Evolutionary conservation across 2,113 vertebrate genomes (phyloP).

Genomic region (Pterocles burchelli): DNA sequence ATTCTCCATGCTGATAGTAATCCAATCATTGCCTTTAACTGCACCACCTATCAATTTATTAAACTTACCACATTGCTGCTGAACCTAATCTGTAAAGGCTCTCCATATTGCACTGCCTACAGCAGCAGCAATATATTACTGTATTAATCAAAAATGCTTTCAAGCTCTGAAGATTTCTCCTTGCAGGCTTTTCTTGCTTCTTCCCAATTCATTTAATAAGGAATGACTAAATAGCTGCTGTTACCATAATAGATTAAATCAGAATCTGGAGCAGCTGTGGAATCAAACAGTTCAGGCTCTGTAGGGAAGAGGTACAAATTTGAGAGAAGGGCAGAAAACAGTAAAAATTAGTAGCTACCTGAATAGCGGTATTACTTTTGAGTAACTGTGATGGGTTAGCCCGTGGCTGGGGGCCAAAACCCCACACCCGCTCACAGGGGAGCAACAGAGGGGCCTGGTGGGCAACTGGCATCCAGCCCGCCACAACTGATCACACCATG

Average conservation of each 20-base stretch:
- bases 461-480: no score
- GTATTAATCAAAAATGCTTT: conserved; percentile 82
- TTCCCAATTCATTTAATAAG: conserved; percentile 84
- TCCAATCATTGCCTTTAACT: neutral
- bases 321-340: neutral
- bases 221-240: conserved; percentile 83
- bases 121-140: conserved; percentile 76
- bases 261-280: conserved; percentile 57
- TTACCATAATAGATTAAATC: conserved; percentile 79
- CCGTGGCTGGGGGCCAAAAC: no score
- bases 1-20: neutral
- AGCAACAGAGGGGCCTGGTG: no score
- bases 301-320: neutral
- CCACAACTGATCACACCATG: neutral
- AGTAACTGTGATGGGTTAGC: neutral
- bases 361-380: neutral
- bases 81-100: conserved; percentile 88
- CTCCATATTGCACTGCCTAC: conserved; percentile 64
- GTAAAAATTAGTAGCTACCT: neutral
- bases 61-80: conserved; percentile 88
- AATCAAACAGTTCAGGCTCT: conserved; percentile 79
- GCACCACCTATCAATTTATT: neutral
- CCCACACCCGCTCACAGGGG: no score
- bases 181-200: conserved; percentile 86
- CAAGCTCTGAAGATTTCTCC: conserved; percentile 79